These are phyloP conservation scores for Fabriciana adippe DNA, from an alignment of 2,888 invertebrate genomes.

Conservation along the genomic window DNA sequence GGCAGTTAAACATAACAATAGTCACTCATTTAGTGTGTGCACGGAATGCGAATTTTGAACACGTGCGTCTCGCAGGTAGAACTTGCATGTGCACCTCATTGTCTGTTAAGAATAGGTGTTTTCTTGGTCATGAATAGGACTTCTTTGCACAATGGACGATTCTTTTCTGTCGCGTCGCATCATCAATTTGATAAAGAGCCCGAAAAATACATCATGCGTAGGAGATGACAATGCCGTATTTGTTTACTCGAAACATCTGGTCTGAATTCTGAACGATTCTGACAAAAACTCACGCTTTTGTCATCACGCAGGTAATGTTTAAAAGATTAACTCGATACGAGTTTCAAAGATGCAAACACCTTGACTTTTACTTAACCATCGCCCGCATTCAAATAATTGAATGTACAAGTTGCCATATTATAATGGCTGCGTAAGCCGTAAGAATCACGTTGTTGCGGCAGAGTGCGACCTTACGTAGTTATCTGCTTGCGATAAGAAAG, in stretches of 20 bases:
- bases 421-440: slow-evolving; percentile 32
- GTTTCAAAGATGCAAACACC: slow-evolving; percentile 68
- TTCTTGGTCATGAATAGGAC: slow-evolving; percentile 65
- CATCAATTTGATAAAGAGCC: slow-evolving; percentile 66
- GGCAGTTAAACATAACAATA: slow-evolving; percentile 48
- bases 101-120: slow-evolving; percentile 67
- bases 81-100: slow-evolving; percentile 75
- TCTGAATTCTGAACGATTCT: slow-evolving; percentile 48
- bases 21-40: slow-evolving; percentile 56
- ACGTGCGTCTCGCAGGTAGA: slow-evolving; percentile 79
- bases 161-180: slow-evolving; percentile 60
- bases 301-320: slow-evolving; percentile 68
- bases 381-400: slow-evolving; percentile 16
- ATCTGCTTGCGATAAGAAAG: slow-evolving; percentile 71
- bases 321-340: slow-evolving; percentile 78
- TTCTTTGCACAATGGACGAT: slow-evolving; percentile 75
- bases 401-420: slow-evolving; percentile 25
- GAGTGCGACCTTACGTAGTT: slow-evolving; percentile 70
- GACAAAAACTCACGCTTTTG: slow-evolving; percentile 65
- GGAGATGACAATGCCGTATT: slow-evolving; percentile 71
- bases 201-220: slow-evolving; percentile 75
- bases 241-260: slow-evolving; percentile 78
- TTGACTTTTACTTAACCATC: slow-evolving; percentile 56
- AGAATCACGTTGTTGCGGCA: slow-evolving; percentile 60
- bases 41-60: slow-evolving; percentile 71